Percentiles rank a stretch among this genome's conserved stretches.
These are phyloP conservation scores for Epinephelus fuscoguttatus DNA, from an alignment of 2,113 vertebrate species.

Conservation along the genomic window DNA sequence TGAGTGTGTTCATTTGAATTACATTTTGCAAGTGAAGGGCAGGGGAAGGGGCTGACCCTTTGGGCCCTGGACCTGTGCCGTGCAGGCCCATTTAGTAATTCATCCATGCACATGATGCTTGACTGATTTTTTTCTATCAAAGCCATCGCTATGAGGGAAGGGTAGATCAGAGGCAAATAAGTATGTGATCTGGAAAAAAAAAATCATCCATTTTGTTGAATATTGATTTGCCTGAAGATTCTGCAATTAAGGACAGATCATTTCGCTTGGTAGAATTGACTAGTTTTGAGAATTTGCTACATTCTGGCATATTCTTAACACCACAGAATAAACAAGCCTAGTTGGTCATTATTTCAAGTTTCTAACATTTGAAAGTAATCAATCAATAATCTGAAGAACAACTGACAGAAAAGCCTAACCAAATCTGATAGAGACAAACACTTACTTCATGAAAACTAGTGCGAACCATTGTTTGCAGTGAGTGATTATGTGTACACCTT, in stretches of 20 bases:
- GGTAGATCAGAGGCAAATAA: neutral
- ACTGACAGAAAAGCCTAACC: neutral
- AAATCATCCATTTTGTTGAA: conserved; percentile 1
- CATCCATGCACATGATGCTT: neutral
- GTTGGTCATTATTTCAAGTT: neutral
- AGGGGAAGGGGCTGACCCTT: too few relatives aligned
- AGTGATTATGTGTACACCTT: neutral
- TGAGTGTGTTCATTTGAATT: too few relatives aligned
- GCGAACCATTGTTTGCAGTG: neutral
- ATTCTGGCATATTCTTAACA: neutral
- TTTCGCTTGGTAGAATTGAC: neutral
- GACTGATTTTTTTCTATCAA: conserved; percentile 3
- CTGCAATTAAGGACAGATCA: conserved; percentile 2
- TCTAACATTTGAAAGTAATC: conserved; percentile 3
- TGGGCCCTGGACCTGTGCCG: too few relatives aligned
- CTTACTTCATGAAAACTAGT: neutral
- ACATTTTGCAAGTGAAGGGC: too few relatives aligned
- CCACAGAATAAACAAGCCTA: neutral
- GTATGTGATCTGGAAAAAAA: neutral
- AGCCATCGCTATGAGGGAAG: neutral
- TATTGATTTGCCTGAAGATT: neutral
- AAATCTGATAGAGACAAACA: neutral
- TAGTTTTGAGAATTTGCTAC: neutral
- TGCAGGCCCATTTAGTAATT: too few relatives aligned
- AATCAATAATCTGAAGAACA: neutral